These are phyloP conservation scores for Callocephalon fimbriatum DNA, from an alignment of 2,113 vertebrate genomes.

Conservation along the genomic window DNA sequence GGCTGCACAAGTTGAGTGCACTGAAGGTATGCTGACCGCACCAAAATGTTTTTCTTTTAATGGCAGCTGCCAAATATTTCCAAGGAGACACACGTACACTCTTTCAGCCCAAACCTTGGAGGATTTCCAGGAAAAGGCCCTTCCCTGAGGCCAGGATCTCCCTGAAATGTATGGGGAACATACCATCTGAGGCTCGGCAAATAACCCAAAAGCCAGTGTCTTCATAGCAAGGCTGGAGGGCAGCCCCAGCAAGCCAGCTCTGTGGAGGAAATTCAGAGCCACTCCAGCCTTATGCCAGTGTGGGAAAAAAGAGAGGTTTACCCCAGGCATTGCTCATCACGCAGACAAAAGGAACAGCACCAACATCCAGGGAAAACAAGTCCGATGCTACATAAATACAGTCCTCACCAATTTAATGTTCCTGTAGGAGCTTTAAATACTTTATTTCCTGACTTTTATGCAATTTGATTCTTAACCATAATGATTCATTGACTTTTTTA, in stretches of 20 bases:
- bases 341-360: background rate
- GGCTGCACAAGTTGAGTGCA: fast-evolving
- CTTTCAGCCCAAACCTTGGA: background rate
- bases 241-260: background rate
- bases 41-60: background rate
- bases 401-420: fast-evolving
- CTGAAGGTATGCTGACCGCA: fast-evolving
- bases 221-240: background rate
- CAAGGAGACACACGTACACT: fast-evolving
- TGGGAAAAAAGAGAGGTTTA: background rate
- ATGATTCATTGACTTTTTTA: background rate
- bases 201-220: background rate
- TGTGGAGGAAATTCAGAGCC: background rate
- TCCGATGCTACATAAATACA: fast-evolving
- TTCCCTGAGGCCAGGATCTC: background rate
- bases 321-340: background rate
- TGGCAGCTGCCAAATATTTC: background rate
- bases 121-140: background rate
- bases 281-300: fast-evolving
- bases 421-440: conserved; percentile 17
- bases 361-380: background rate
- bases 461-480: conserved; percentile 9
- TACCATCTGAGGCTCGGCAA: fast-evolving
- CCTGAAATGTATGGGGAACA: fast-evolving
- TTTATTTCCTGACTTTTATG: conserved; percentile 25